A percentile compares a stretch with the other conserved stretches of the same genome.
Evolutionary conservation across 92 coral and sea anemone species (phyloP).

Genomic region (Siderastrea radians): DNA sequence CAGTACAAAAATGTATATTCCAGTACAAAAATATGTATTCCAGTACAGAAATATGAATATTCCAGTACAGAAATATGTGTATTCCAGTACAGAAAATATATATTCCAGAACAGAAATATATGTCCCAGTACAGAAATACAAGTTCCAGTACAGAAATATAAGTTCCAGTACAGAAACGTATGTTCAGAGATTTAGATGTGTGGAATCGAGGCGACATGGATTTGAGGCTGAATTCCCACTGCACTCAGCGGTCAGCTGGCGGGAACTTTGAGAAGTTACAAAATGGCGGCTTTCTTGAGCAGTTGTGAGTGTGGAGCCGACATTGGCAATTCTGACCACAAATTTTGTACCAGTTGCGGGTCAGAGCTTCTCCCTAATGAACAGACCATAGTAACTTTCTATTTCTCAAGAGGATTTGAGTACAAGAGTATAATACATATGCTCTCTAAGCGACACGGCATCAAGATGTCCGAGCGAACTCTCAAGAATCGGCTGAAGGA

Average conservation of each 20-base stretch:
- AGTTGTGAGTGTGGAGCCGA: conserved; percentile 2
- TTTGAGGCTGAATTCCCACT: not conserved
- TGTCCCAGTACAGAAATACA: not conserved
- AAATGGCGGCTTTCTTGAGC: conserved; percentile 3
- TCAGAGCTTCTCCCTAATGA: conserved; percentile 15
- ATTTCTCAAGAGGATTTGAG: no score
- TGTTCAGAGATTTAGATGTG: not conserved
- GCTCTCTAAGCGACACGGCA: no score
- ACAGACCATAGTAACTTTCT: not conserved
- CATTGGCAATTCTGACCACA: not conserved
- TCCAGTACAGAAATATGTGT: not conserved
- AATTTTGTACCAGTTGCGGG: not conserved
- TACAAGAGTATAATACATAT: no score
- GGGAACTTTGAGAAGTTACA: not conserved
- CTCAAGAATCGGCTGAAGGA: conserved; percentile 29
- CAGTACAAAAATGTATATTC: no score
- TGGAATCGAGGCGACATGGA: not conserved
- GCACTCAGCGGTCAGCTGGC: conserved; percentile 1
- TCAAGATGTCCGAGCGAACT: conserved; percentile 41
- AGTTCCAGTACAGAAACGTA: not conserved
- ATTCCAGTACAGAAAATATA: not conserved
- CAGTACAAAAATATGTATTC: no score
- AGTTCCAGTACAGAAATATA: conserved; percentile 1
- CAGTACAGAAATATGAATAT: no score
- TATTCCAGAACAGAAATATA: not conserved